Evolutionary conservation across 2,113 vertebrate genomes (phyloP).

Genomic region (Eolophus roseicapilla): DNA sequence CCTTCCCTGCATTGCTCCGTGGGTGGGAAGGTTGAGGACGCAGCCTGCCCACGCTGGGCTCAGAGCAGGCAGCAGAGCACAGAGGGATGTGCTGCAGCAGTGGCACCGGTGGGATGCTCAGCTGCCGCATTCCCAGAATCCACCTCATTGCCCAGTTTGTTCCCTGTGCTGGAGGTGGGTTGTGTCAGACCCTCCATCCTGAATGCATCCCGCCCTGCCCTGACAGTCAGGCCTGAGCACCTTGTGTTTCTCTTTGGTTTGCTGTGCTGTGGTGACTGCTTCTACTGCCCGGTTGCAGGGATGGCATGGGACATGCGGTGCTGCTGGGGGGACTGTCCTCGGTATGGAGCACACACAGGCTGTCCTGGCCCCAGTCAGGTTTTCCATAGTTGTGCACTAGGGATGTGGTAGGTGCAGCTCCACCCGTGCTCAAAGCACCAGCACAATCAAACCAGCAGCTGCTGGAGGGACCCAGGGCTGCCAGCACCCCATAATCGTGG

Average conservation of each 20-base stretch:
- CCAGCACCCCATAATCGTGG: not conserved
- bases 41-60: accelerated
- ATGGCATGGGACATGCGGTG: accelerated
- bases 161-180: not conserved
- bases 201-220: accelerated
- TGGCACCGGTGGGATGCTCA: not conserved
- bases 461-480: not conserved
- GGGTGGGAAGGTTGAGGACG: not conserved
- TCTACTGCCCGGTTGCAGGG: not conserved
- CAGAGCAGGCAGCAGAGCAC: accelerated
- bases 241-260: not conserved
- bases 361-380: not conserved
- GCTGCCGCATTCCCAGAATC: not conserved
- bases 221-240: not conserved
- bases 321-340: not conserved
- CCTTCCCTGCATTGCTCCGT: not conserved
- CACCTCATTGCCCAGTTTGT: accelerated
- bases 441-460: not conserved
- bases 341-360: accelerated
- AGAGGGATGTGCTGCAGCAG: not conserved
- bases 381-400: not conserved
- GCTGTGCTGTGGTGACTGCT: not conserved
- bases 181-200: not conserved
- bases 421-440: not conserved
- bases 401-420: not conserved